Evolutionary conservation across 1,140 invertebrate genomes (phyloP).

Genomic region (Drosophila obscura): DNA sequence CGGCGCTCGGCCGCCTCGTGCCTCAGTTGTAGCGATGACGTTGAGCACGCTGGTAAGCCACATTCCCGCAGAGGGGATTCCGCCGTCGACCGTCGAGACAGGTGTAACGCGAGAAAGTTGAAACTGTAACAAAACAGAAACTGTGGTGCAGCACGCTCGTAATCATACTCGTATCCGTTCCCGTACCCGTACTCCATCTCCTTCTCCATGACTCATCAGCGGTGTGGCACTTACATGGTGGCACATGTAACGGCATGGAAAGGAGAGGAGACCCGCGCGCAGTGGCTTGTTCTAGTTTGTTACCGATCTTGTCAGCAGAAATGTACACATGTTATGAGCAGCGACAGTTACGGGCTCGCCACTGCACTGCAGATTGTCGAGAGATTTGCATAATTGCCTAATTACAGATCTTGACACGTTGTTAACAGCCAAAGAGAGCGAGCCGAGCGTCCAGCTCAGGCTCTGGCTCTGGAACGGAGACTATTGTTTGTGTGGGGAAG

Average conservation of each 20-base stretch:
- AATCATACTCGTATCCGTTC: no score
- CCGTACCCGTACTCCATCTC: no score
- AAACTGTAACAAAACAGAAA: slow-evolving; percentile 35
- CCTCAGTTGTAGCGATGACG: slow-evolving; percentile 40
- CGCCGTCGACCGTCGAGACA: slow-evolving; percentile 4
- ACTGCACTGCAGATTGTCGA: neutral
- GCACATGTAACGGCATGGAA: no score
- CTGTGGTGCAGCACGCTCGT: slow-evolving; percentile 2
- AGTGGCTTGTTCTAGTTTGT: slow-evolving; percentile 23
- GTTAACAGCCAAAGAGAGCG: slow-evolving; percentile 14
- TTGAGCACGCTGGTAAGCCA: slow-evolving; percentile 39
- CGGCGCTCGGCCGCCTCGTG: neutral
- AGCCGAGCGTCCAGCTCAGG: neutral
- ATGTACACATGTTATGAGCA: slow-evolving; percentile 5
- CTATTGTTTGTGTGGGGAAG: slow-evolving; percentile 5
- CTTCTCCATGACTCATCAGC: slow-evolving; percentile 19
- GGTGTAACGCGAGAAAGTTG: slow-evolving; percentile 46
- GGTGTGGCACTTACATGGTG: slow-evolving; percentile 27
- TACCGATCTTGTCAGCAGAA: slow-evolving; percentile 8
- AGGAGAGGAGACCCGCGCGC: neutral
- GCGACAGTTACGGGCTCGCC: neutral
- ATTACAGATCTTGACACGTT: slow-evolving; percentile 33
- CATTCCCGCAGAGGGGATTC: neutral
- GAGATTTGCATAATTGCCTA: slow-evolving; percentile 38
- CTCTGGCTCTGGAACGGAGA: no score